Percentiles rank a stretch among this genome's conserved stretches.
Evolutionary conservation across 1,140 invertebrate species (phyloP).

Genomic region (Drosophila yakuba): DNA sequence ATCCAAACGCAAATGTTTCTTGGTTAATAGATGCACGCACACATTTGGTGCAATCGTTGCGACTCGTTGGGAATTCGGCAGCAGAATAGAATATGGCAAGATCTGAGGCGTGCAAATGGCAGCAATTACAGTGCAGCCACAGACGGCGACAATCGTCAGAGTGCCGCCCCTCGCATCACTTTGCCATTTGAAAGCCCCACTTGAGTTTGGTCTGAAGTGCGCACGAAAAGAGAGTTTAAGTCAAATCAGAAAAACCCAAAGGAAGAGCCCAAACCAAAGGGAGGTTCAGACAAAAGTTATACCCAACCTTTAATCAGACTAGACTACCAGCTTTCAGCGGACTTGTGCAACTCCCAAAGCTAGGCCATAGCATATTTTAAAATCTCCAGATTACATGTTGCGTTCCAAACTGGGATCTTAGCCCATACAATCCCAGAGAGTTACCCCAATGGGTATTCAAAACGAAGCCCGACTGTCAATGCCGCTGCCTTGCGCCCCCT

Average conservation of each 20-base stretch:
- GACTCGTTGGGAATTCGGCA: background rate
- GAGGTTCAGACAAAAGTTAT: background rate
- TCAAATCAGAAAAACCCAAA: slow-evolving; percentile 53
- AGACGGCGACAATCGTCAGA: slow-evolving; percentile 53
- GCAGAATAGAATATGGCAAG: slow-evolving; percentile 1
- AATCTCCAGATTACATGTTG: too few relatives aligned
- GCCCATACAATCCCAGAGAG: background rate
- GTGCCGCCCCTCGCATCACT: background rate
- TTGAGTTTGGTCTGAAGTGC: slow-evolving; percentile 30
- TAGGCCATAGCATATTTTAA: too few relatives aligned
- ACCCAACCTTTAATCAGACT: background rate
- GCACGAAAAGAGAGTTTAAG: slow-evolving; percentile 54
- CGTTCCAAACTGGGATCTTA: background rate
- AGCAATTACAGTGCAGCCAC: slow-evolving; percentile 63
- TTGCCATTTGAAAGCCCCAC: slow-evolving; percentile 14
- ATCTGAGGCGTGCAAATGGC: slow-evolving; percentile 59
- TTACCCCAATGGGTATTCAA: slow-evolving; percentile 15
- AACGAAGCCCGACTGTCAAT: slow-evolving; percentile 48
- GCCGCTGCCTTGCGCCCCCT: slow-evolving; percentile 29
- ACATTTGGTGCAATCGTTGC: background rate
- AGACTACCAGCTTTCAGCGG: too few relatives aligned
- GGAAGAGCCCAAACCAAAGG: background rate
- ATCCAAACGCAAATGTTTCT: background rate
- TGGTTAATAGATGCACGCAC: background rate
- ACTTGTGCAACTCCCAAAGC: too few relatives aligned